A percentile compares a stretch with the other conserved stretches of the same genome.
Evolutionary conservation across 2,797 vertebrate species (phyloP).

Genomic region (Urophycis tenuis): DNA sequence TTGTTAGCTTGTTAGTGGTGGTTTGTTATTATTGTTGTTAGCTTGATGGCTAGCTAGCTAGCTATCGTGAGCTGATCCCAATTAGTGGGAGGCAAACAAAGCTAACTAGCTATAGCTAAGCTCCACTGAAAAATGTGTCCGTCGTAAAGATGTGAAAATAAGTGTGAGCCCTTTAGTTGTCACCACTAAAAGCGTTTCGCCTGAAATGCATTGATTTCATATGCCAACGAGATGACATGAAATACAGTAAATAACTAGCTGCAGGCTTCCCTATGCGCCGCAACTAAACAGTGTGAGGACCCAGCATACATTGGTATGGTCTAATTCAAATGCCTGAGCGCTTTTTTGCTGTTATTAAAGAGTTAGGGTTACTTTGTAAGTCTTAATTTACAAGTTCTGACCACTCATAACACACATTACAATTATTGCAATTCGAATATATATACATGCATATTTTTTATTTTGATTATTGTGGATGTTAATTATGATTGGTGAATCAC

Average conservation of each 20-base stretch:
- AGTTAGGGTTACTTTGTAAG: too few species aligned
- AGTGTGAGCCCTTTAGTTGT: not conserved
- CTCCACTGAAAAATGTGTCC: not conserved
- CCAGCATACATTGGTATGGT: constrained; percentile 19
- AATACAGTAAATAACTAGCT: not conserved
- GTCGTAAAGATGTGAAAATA: not conserved
- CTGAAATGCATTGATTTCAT: not conserved
- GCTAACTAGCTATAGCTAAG: constrained; percentile 8
- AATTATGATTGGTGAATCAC: not conserved
- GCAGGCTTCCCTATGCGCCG: not conserved
- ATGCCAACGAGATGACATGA: not conserved
- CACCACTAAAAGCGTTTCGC: not conserved
- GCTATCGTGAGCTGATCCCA: constrained; percentile 32
- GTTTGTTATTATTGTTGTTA: constrained; percentile 25
- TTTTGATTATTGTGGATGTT: not conserved
- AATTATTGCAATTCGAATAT: not conserved
- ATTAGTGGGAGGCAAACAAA: constrained; percentile 19
- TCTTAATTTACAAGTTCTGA: not conserved
- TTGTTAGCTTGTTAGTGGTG: not conserved
- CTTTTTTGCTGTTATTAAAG: not conserved
- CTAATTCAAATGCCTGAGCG: constrained; percentile 42
- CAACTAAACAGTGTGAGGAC: constrained; percentile 22
- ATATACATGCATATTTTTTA: not conserved
- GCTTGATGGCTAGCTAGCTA: constrained; percentile 21
- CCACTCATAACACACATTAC: not conserved